Base-by-base conservation (phyloP, 2,888 invertebrate genomes). In the Eupeodes latifasciatus region DNA sequence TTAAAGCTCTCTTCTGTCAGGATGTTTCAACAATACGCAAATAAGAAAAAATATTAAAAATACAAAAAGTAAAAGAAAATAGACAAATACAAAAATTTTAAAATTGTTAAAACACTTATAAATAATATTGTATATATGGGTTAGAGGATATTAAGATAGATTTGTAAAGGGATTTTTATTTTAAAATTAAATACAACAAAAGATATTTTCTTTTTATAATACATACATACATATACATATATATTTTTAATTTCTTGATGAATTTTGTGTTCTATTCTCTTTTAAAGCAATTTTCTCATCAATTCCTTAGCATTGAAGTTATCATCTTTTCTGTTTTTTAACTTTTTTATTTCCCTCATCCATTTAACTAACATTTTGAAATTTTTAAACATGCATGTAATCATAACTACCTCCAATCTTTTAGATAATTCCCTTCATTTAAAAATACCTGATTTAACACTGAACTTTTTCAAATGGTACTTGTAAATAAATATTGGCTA, bases 1-100 rank as follows among this genome's bases (percentile, higher is more conserved):
- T 89, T 92, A 74, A 92, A 92, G 84, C 90, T 92, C 89, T 91
- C 91, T 81, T 91, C 92, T 77, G 84, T 92, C 87, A 85, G 91
- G 90, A 91, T 92, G 89, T 91, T 91, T 91, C 92, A 91, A 85
- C 90, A 89, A 82, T 85, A 81, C 81, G 81, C 85, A 59, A 89
- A 80, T 79, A 82, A 77, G 71, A 86, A 71, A 81, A 85, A 81
- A 81, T 78, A 82, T 62, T 82, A 90, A 91, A 74, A 76, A 71
- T 71, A 72, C 81, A 57, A 47, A 59, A 66, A 61, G 49, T 49
- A 44, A 44, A 82, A 55, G 5, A 9, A 69, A 7, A 78, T 34
- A 51, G 47, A 51, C 10, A 69, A 53, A 44, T 44, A 27, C 27
- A 27, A 27, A 57, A 66, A 51, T 59, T 71, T 66, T 61, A 76